Evolutionary conservation across 92 coral and sea anemone species (phyloP).

Genomic region (Epizoanthus ramosus): DNA sequence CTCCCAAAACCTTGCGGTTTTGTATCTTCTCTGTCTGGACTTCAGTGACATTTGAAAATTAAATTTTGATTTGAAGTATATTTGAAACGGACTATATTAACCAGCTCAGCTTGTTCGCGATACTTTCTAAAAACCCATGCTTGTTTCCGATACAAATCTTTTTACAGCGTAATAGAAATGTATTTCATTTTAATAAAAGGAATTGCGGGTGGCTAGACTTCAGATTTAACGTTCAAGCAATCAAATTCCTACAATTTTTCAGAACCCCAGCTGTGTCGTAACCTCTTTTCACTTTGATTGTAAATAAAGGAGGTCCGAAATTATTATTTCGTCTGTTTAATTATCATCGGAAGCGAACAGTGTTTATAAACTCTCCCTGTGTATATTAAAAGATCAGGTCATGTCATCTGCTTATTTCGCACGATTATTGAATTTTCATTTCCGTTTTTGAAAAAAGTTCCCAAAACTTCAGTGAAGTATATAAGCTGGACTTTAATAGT

Average conservation of each 20-base stretch:
- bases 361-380: constrained; percentile 14
- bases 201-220: constrained; percentile 2
- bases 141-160: background rate
- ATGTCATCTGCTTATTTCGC: constrained; percentile 40
- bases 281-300: background rate
- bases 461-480: background rate
- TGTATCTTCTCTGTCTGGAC: background rate
- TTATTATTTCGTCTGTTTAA: constrained; percentile 37
- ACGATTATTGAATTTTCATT: constrained; percentile 25
- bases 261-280: constrained; percentile 16
- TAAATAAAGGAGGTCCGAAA: constrained; percentile 14
- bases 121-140: background rate
- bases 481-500: background rate
- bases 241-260: constrained; percentile 21
- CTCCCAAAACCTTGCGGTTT: constrained; percentile 37
- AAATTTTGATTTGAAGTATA: background rate
- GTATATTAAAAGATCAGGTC: constrained; percentile 20
- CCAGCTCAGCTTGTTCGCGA: background rate
- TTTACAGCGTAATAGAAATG: background rate
- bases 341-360: constrained; percentile 28
- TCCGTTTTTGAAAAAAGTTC: constrained; percentile 14
- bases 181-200: background rate
- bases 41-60: constrained; percentile 1
- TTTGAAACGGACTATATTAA: background rate
- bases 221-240: constrained; percentile 9